Evolutionary conservation across 1,140 invertebrate species (phyloP).

Genomic region (Hypsibius dujardini): DNA sequence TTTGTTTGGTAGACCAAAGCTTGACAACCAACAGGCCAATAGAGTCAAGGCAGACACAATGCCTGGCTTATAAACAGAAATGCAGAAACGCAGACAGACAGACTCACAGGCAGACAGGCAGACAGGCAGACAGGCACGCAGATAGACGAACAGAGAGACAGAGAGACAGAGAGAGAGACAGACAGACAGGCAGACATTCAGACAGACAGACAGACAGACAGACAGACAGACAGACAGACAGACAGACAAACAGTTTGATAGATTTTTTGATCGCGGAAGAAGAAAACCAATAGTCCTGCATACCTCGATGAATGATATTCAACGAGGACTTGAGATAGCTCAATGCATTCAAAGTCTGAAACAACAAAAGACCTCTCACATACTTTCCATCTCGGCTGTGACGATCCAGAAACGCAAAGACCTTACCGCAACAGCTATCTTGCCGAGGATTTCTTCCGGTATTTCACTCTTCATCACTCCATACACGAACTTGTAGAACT

Average conservation of each 20-base stretch:
- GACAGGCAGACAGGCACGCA: too few relatives aligned
- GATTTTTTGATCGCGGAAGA: too few relatives aligned
- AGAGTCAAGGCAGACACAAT: too few relatives aligned
- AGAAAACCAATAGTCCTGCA: not conserved
- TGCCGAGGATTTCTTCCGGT: conserved; percentile 71
- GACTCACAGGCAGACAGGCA: too few relatives aligned
- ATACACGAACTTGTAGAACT: conserved; percentile 94
- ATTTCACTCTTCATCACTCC: conserved; percentile 46
- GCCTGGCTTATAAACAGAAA: not conserved
- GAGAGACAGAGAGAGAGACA: too few relatives aligned
- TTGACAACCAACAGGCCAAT: too few relatives aligned
- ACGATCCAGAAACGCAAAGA: not conserved
- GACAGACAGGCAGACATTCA: too few relatives aligned
- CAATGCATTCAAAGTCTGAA: conserved; percentile 67
- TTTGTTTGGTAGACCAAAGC: too few relatives aligned
- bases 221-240: too few relatives aligned
- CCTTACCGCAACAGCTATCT: conserved; percentile 68
- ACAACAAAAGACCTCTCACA: not conserved
- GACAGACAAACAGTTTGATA: too few relatives aligned
- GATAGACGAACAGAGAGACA: too few relatives aligned
- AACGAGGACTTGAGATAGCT: conserved; percentile 88
- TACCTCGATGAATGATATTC: conserved; percentile 72
- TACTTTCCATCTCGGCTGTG: conserved; percentile 29
- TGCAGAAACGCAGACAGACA: not conserved
- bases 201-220: not conserved